A percentile compares a stretch with the other conserved stretches of the same genome.
Evolutionary conservation across 2,888 invertebrate species (phyloP).

Genomic region (Drosophila atroscutellata): DNA sequence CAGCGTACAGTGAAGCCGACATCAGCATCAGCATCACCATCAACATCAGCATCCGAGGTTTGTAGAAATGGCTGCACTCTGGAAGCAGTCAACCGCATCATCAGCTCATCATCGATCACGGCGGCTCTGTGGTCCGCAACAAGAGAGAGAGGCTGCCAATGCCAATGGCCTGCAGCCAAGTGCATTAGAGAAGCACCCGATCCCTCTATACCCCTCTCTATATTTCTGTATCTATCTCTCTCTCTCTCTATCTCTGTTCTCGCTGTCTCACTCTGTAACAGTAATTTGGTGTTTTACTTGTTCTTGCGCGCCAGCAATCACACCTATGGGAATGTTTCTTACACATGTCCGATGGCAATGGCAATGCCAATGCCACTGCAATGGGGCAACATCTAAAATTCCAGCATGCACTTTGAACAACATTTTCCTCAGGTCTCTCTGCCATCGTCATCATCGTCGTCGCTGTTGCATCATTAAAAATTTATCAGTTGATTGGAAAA

Average conservation of each 20-base stretch:
- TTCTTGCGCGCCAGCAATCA: conserved; percentile 80
- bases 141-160: conserved; percentile 26
- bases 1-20: conserved; percentile 1
- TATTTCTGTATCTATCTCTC: not conserved
- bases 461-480: conserved; percentile 73
- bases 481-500: conserved; percentile 80
- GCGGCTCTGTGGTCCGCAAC: conserved; percentile 53
- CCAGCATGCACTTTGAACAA: conserved; percentile 76
- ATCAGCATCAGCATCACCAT: conserved; percentile 10
- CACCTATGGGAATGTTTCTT: conserved; percentile 79
- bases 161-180: conserved; percentile 63
- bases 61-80: conserved; percentile 39
- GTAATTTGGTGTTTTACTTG: conserved; percentile 80
- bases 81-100: conserved; percentile 61
- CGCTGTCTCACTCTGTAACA: conserved; percentile 51
- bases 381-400: conserved; percentile 55
- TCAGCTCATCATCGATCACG: conserved; percentile 75
- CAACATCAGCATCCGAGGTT: conserved; percentile 21
- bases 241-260: not conserved
- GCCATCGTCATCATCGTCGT: conserved; percentile 3
- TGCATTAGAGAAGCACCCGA: conserved; percentile 52
- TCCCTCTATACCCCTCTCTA: not conserved
- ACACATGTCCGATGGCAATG: conserved; percentile 67
- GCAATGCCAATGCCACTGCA: conserved; percentile 26
- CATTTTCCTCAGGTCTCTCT: conserved; percentile 61